Percentiles rank a stretch among this genome's conserved stretches.
Conservation (phyloP, 2,797 vertebrate species). For the Taenioides sp. region DNA sequence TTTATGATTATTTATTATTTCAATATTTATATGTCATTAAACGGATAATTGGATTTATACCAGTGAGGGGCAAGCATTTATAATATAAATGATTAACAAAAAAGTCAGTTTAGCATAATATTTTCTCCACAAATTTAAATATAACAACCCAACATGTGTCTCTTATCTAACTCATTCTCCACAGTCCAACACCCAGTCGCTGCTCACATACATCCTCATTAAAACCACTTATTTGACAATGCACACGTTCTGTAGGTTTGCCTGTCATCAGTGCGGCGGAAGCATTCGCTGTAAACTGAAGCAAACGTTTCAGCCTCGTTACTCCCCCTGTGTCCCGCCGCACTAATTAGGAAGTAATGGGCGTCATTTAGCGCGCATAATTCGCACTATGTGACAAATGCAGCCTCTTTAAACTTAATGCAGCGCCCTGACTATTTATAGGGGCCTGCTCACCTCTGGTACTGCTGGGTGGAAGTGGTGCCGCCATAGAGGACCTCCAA, state of each 20-base stretch:
- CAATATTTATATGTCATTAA: too few species aligned
- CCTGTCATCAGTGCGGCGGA: constrained; percentile 30
- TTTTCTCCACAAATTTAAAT: neutral
- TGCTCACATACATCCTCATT: constrained; percentile 10
- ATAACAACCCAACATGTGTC: neutral
- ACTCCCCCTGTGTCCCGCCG: constrained; percentile 54
- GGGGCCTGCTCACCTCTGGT: constrained; percentile 65
- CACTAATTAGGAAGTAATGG: constrained; percentile 70
- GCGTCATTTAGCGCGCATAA: constrained; percentile 63
- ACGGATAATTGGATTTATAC: too few species aligned
- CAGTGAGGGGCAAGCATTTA: too few species aligned
- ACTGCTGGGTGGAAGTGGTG: constrained; percentile 52
- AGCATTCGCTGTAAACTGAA: constrained; percentile 42
- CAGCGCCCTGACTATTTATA: constrained; percentile 64
- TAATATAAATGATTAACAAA: too few species aligned
- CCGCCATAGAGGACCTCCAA: constrained; percentile 35
- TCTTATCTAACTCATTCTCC: neutral
- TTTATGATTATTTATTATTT: too few species aligned
- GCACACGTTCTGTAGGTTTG: constrained; percentile 45
- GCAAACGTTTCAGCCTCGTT: constrained; percentile 62
- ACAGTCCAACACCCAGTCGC: too few species aligned
- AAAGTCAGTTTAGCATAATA: neutral
- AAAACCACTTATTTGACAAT: constrained; percentile 15
- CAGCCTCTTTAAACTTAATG: constrained; percentile 61
- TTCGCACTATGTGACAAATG: constrained; percentile 67